Base-by-base conservation (phyloP, 1,140 invertebrate genomes). In the Gryllus bimaculatus region DNA sequence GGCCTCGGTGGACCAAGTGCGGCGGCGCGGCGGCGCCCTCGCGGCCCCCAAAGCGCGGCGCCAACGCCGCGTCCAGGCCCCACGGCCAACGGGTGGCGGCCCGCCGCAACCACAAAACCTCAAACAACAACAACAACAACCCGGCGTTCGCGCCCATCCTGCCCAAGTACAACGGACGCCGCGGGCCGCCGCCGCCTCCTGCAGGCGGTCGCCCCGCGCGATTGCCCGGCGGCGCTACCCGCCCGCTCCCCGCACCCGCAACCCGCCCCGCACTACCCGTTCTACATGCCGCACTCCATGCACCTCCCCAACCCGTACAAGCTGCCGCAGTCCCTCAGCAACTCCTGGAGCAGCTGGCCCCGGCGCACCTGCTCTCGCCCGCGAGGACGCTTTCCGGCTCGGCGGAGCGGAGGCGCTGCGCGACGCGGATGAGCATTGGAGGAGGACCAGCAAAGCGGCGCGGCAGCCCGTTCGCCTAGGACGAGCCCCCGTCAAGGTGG, bases 91-190 rank as follows among this genome's bases (percentile, higher is more conserved):
- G 54, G 54, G 10, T 66, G 54, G 10, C 54, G 10, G 18, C 54
- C 54, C 54, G 54, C 54, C 10, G 10, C 54, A 66, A 1, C 54
- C 1, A 0, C 54, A 0, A 7, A 1, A 66, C 54, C 54, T 18
- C 10, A n/a, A n/a, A n/a, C n/a, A 66, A 74, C 66, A 39, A 54
- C 74, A 82, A 85, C 8, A 89, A 89, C 83, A 89, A 89, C 81
- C 91, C 90, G 83, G 89, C 89, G 15, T 93, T 92, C 83, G 85
- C 92, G 78, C 91, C 92, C 47, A 92, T 93, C 81, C 85, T 93
- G 78, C 92, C 92, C 3, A 93, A 91, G 82, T 92, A 91, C 83
- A 88, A 87, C 74, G 90, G n/a, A 91, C 75, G 89, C 90, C 75
- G 88, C 88, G 78, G n/a, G 88, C 90, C 8, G 89, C 90, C 0